Conservation (phyloP, 92 coral and sea anemone species). For the Heliopora coerulea region DNA sequence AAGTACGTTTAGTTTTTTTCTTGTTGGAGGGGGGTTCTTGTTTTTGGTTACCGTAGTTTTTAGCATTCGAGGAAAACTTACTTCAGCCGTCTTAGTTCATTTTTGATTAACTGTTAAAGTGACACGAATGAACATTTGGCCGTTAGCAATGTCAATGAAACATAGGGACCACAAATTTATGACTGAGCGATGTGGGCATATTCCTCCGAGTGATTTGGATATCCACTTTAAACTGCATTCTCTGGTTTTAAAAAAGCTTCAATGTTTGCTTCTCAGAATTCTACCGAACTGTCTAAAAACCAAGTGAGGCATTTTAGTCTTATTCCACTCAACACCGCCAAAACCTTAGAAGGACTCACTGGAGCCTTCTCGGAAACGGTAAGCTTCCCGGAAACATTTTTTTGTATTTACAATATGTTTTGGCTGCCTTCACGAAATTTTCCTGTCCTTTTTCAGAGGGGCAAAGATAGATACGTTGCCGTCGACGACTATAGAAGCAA, state of each 20-base stretch:
- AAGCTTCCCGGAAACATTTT: slow-evolving; percentile 32
- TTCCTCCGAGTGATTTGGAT: too few species aligned
- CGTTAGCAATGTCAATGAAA: too few species aligned
- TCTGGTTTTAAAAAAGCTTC: not conserved
- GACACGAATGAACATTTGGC: too few species aligned
- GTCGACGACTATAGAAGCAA: slow-evolving; percentile 86
- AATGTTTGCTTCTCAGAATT: slow-evolving; percentile 38
- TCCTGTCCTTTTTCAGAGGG: slow-evolving; percentile 55
- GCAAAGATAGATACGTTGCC: slow-evolving; percentile 79
- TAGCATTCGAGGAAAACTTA: slow-evolving; percentile 18
- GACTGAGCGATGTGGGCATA: too few species aligned
- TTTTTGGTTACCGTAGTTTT: too few species aligned
- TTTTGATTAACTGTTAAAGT: too few species aligned
- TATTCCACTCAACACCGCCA: slow-evolving; percentile 90
- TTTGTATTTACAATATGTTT: not conserved
- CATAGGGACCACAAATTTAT: too few species aligned
- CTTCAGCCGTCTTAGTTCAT: too few species aligned
- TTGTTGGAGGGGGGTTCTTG: too few species aligned
- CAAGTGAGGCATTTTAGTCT: slow-evolving; percentile 89
- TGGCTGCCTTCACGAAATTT: not conserved
- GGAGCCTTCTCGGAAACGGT: slow-evolving; percentile 89
- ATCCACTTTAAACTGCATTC: not conserved
- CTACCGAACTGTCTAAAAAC: slow-evolving; percentile 6
- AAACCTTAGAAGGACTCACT: slow-evolving; percentile 90
- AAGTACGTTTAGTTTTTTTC: not conserved